Conservation (phyloP, 2,797 vertebrate genomes). For the Onychomys leucogaster region DNA sequence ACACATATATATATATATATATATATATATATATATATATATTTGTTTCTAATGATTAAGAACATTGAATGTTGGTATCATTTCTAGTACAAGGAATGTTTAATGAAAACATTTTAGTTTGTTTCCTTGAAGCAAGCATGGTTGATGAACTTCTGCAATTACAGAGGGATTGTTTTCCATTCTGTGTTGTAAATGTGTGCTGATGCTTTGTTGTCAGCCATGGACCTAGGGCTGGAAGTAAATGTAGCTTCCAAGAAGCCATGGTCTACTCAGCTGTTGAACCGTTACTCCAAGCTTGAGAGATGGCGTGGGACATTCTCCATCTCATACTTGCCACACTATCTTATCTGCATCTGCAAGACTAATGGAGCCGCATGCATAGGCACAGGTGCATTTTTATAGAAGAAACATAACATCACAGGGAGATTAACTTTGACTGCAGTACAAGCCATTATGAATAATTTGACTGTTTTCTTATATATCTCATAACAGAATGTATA, state of each 20-base stretch:
- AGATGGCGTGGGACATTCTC: not conserved
- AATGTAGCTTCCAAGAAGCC: not conserved
- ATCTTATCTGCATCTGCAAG: not conserved
- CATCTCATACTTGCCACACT: not conserved
- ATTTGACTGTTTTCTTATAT: conserved; percentile 4
- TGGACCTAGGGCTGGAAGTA: not conserved
- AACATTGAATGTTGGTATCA: not conserved
- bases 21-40: too few relatives aligned
- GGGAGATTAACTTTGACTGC: not conserved
- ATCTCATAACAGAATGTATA: not conserved
- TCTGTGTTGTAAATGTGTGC: not conserved
- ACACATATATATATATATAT: too few relatives aligned
- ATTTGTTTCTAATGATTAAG: not conserved
- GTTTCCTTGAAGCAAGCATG: not conserved
- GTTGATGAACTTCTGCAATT: not conserved
- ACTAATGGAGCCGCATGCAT: not conserved
- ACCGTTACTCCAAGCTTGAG: not conserved
- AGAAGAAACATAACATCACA: not conserved
- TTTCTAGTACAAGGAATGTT: not conserved
- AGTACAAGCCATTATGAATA: not conserved
- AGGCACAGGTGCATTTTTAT: not conserved
- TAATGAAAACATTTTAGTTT: not conserved
- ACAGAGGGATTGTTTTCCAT: not conserved
- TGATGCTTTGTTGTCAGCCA: not conserved
- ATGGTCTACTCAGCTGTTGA: not conserved